These are phyloP conservation scores for Emmelina monodactyla DNA, from an alignment of 2,888 invertebrate species.

Conservation along the genomic window DNA sequence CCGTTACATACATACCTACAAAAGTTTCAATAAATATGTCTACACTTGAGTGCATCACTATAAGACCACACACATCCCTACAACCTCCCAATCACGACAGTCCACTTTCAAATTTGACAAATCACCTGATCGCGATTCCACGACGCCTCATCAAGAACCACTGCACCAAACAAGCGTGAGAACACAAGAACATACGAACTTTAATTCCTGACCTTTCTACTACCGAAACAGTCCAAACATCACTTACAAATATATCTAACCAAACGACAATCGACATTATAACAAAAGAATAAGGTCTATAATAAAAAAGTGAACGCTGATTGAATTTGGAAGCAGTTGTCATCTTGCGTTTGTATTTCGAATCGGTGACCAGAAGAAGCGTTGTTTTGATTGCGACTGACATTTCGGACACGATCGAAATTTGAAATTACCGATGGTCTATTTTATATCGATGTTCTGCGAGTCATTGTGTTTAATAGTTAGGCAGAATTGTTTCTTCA, in stretches of 20 bases:
- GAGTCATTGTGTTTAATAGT: too few relatives aligned
- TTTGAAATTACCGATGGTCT: too few relatives aligned
- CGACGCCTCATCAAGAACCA: too few relatives aligned
- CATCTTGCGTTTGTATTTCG: slow-evolving; percentile 52
- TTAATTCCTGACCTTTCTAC: slow-evolving; percentile 45
- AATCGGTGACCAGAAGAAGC: slow-evolving; percentile 51
- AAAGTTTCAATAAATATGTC: too few relatives aligned
- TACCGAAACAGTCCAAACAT: slow-evolving; percentile 24
- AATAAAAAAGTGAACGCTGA: neutral
- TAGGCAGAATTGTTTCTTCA: too few relatives aligned
- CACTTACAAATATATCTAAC: neutral
- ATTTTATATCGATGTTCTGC: too few relatives aligned
- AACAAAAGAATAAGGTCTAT: neutral
- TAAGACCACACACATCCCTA: too few relatives aligned
- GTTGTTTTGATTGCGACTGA: neutral
- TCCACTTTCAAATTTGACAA: too few relatives aligned
- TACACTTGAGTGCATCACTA: too few relatives aligned
- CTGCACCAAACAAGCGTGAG: slow-evolving; percentile 47
- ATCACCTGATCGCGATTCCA: too few relatives aligned
- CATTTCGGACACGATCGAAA: neutral
- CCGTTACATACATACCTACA: too few relatives aligned
- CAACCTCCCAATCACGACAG: too few relatives aligned
- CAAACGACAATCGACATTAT: neutral
- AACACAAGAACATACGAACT: slow-evolving; percentile 45
- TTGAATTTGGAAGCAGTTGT: slow-evolving; percentile 29